A percentile compares a stretch with the other conserved stretches of the same genome.
phyloP scores from a whole-genome alignment of 2,113 vertebrate species.

The Eupsittula cactorum region DNA sequence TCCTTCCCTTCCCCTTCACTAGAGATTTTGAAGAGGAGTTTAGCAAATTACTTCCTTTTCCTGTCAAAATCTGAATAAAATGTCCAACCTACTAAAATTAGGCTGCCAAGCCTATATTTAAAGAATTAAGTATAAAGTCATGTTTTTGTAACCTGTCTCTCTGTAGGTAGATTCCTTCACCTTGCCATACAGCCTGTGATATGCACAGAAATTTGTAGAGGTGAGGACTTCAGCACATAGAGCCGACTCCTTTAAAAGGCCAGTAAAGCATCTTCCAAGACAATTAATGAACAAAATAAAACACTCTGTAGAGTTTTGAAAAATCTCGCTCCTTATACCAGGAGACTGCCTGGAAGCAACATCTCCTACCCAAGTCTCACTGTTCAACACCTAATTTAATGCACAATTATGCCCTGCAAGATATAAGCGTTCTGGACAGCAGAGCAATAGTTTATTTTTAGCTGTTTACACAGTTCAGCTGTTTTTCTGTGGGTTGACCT shows the following conservation, averaged over 20 bases:
- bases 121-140: background rate
- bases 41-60: background rate
- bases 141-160: background rate
- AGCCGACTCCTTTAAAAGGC: background rate
- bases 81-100: background rate
- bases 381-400: background rate
- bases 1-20: background rate
- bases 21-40: background rate
- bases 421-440: background rate
- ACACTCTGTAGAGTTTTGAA: background rate
- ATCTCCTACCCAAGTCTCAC: background rate
- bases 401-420: background rate
- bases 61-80: background rate
- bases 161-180: background rate
- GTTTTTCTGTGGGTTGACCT: background rate
- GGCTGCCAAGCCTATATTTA: background rate
- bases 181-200: background rate
- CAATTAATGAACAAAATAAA: background rate
- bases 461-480: slow-evolving; percentile 7
- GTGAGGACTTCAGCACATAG: background rate
- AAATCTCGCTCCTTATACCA: background rate
- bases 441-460: background rate
- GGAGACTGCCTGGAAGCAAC: background rate
- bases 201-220: background rate
- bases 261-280: background rate